These are phyloP conservation scores for Clostera curtula DNA, from an alignment of 2,888 invertebrate species.

Conservation along the genomic window DNA sequence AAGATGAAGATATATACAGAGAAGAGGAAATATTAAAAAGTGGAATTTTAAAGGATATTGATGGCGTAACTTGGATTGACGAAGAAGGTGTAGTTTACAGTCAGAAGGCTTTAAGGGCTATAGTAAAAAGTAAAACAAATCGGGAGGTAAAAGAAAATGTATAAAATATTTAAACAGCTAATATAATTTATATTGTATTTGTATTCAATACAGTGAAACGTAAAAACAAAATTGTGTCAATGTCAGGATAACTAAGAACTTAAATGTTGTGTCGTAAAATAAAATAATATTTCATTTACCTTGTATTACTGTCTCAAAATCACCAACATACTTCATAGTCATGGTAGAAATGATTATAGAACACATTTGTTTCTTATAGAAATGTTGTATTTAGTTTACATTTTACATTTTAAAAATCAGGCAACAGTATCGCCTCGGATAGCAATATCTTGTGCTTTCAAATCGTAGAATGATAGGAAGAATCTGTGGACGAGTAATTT, in stretches of 20 bases:
- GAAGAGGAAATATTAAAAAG: slow-evolving; percentile 9
- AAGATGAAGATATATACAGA: too few species aligned
- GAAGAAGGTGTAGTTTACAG: slow-evolving; percentile 26
- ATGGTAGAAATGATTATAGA: too few species aligned
- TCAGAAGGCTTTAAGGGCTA: slow-evolving; percentile 11
- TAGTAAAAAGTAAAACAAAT: slow-evolving; percentile 1
- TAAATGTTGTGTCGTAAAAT: too few species aligned
- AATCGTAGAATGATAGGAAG: slow-evolving; percentile 6
- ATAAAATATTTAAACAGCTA: background rate
- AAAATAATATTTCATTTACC: too few species aligned
- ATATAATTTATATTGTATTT: background rate
- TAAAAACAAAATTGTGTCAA: too few species aligned
- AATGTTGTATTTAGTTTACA: too few species aligned
- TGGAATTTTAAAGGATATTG: slow-evolving; percentile 27
- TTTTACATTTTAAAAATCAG: too few species aligned
- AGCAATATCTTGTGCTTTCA: slow-evolving; percentile 5
- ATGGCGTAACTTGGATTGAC: slow-evolving; percentile 29
- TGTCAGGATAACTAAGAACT: too few species aligned
- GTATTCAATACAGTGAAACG: too few species aligned
- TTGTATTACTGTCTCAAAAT: too few species aligned
- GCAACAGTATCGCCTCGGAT: slow-evolving; percentile 24
- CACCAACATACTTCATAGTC: too few species aligned
- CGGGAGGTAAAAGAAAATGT: background rate
- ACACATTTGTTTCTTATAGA: too few species aligned
- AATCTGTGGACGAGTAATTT: slow-evolving; percentile 5